These are phyloP conservation scores for Phrynocephalus guinanensis DNA, from an alignment of 2,797 vertebrate genomes.

Conservation along the genomic window DNA sequence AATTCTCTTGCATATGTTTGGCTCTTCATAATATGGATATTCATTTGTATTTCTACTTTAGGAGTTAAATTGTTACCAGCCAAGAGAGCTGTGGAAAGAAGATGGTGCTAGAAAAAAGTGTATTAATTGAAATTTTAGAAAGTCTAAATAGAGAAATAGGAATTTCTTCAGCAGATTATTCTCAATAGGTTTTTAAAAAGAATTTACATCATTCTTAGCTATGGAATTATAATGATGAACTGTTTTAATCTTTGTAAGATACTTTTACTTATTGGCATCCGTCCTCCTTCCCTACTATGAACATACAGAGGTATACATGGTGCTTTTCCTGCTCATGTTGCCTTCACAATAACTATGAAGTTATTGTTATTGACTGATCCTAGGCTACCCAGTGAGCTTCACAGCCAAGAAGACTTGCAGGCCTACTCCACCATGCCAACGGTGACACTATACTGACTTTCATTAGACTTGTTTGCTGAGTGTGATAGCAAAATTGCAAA, in stretches of 20 bases:
- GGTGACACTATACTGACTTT: no score
- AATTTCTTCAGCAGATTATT: constrained; percentile 1
- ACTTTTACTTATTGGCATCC: no score
- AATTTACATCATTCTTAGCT: neutral
- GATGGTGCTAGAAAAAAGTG: neutral
- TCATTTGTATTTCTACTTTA: constrained; percentile 24
- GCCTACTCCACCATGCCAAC: no score
- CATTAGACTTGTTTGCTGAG: no score
- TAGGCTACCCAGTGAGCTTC: no score
- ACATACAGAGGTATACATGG: no score
- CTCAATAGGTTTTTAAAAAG: neutral
- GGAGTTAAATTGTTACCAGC: neutral
- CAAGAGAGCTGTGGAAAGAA: constrained; percentile 3
- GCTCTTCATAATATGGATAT: constrained; percentile 48
- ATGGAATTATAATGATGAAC: neutral
- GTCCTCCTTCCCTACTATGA: no score
- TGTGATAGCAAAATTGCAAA: neutral
- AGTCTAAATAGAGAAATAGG: constrained; percentile 1
- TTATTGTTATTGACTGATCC: no score
- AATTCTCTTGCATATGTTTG: constrained; percentile 28
- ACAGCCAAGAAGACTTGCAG: no score
- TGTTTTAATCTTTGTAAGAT: no score
- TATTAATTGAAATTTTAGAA: constrained; percentile 20
- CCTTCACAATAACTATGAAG: no score
- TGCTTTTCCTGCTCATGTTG: no score